Base-by-base conservation (phyloP, 2,888 invertebrate species). In the Lasioglossum villosulum region DNA sequence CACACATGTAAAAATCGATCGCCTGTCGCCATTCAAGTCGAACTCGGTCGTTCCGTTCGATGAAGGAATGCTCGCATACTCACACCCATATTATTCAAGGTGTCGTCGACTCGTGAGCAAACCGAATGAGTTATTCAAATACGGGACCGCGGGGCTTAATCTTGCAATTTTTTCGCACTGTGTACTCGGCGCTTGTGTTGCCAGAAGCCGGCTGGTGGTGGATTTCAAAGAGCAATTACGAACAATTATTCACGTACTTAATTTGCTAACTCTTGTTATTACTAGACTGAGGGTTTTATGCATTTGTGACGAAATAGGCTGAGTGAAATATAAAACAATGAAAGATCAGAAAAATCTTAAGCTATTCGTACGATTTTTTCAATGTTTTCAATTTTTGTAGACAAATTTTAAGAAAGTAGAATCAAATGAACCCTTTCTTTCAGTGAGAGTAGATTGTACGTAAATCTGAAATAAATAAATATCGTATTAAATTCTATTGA, bases 1-100 rank as follows among this genome's bases (percentile, higher is more conserved):
- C 45, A 39, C 82, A 82, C 81, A 88, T 37, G 48, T n/a, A 75
- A 89, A 85, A 89, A 89, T 89, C 84, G 77, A 90, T 89, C 78
- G 84, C 23, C 45, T 59, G 84, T 82, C 80, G 76, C 27, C 70
- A 70, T 76, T 82, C 27, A 30, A 42, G 75, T 68, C 63, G 16
- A 30, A 30, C 59, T 27, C 59, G 45, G 76, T 70, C 68, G 45
- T 75, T 75, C 27, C 59, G 45, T 12, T 39, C 68, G 75, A 83
- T 71, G 2, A 19, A 77, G 63, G 27, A 30, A 66, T 42, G 34
- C 23, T 45, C n/a, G 39, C 19, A n/a, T 39, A 77, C 37, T n/a
- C 73, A 34, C 66, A 42, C 63, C 39, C 14, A 59, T 27, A 37
- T 56, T 52, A 45, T 68, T 56, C 72, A 19, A 66, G 45, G 27